A percentile compares a stretch with the other conserved stretches of the same genome.
Evolutionary conservation across 2,797 vertebrate species (phyloP).

Genomic region (Buphagus erythrorhynchus): DNA sequence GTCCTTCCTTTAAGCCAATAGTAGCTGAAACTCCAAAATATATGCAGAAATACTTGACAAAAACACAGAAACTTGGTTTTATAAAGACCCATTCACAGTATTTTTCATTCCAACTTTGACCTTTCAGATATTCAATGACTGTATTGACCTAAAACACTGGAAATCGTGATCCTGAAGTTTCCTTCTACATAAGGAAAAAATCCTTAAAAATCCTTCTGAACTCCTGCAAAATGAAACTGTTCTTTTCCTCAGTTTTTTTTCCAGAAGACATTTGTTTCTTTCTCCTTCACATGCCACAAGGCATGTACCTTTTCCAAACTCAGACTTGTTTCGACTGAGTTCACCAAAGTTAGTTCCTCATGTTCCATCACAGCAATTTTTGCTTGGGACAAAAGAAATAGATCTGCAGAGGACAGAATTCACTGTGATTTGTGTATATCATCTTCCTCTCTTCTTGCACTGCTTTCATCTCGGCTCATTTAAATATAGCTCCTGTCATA

Average conservation of each 20-base stretch:
- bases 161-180: not conserved
- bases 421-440: not conserved
- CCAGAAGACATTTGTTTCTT: not conserved
- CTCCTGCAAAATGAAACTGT: not conserved
- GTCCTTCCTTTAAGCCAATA: not conserved
- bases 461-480: conserved; percentile 2
- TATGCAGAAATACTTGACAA: not conserved
- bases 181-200: not conserved
- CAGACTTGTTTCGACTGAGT: not conserved
- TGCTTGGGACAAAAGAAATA: not conserved
- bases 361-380: not conserved
- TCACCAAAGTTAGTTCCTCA: not conserved
- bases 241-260: not conserved
- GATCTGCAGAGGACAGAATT: not conserved
- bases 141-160: not conserved
- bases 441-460: not conserved
- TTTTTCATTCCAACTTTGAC: not conserved
- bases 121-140: not conserved
- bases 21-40: not conserved
- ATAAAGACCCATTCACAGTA: not conserved
- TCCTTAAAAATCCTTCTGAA: not conserved
- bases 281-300: not conserved
- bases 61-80: not conserved
- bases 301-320: not conserved
- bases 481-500: conserved; percentile 57